Percentiles rank a stretch among this genome's conserved stretches.
phyloP scores from a whole-genome alignment of 1,140 invertebrate species.

The Sitophilus oryzae region DNA sequence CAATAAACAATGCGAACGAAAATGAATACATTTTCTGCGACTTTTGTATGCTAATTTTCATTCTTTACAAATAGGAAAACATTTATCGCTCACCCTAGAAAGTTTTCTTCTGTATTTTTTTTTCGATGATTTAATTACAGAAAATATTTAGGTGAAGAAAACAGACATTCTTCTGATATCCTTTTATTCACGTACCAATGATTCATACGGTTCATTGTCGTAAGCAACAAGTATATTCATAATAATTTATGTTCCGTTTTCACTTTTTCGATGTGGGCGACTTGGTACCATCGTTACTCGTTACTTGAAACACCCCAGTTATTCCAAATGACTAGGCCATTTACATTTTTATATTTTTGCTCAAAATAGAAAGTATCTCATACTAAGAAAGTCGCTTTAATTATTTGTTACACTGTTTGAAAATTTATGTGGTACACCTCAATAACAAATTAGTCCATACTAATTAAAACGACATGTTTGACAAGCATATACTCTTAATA shows the following conservation, averaged over 20 bases:
- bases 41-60: slow-evolving; percentile 18
- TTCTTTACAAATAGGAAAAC: slow-evolving; percentile 17
- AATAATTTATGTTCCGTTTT: slow-evolving; percentile 4
- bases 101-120: no score
- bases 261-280: slow-evolving; percentile 11
- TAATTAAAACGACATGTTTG: no score
- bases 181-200: slow-evolving; percentile 4
- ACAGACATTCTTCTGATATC: not conserved
- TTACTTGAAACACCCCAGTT: not conserved
- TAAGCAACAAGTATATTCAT: not conserved
- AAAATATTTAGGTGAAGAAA: slow-evolving; percentile 16
- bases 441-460: no score
- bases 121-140: slow-evolving; percentile 16
- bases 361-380: not conserved
- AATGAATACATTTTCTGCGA: not conserved
- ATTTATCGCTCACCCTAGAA: slow-evolving; percentile 8
- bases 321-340: not conserved
- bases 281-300: slow-evolving; percentile 4
- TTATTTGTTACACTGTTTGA: not conserved
- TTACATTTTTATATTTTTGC: slow-evolving; percentile 3
- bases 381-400: not conserved
- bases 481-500: no score
- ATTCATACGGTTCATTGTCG: not conserved
- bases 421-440: not conserved
- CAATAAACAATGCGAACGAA: slow-evolving; percentile 6